Base-by-base conservation (phyloP, 2,113 vertebrate species). In the Leucosticte australis region DNA sequence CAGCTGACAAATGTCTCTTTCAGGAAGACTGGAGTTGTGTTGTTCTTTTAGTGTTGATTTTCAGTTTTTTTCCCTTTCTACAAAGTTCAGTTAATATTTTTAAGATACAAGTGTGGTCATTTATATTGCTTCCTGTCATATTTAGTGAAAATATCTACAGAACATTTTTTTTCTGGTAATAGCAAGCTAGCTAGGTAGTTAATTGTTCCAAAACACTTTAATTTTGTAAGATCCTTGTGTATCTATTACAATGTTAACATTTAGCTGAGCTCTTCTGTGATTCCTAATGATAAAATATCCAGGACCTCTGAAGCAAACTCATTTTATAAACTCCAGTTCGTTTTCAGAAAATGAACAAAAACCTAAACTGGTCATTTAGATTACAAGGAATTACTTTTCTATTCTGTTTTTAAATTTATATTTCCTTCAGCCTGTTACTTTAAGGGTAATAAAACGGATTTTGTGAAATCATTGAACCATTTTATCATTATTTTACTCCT, bases 1-100 rank as follows among this genome's bases (percentile, higher is more conserved):
- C 96, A 97, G 93, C 96, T 97, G 96, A 96, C 92, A 96, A 95
- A 90, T 91, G 65, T 94, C 83, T 90, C 88, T 78, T 90, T 94
- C 83, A 75, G 89, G 41, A 68, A 89, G 69, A 55, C 28, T 75
- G 37, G n/a, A 89, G 62, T 93, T 93, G 52, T 86, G 31, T 85
- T 88, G 63, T 52, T 83, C 33, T 81, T 75, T 90, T 42, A 60
- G 20, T 87, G 28, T 62, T 87, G 47, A 84, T 92, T 86, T 93
- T 77, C 53, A 33, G 22, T 83, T 93, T 39, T 5, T 67, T 96
- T 63, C 60, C 9, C 41, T 87, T 95, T 91, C 81, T 83, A 83
- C 46, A 69, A 60, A 65, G 10, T 59, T 7, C 30, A 44, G 47
- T 71, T 92, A 75, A 53, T 69, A 75, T 71, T 94, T 96, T 90